phyloP scores from a whole-genome alignment of 1,140 invertebrate genomes.

The Brachionus angularis region DNA sequence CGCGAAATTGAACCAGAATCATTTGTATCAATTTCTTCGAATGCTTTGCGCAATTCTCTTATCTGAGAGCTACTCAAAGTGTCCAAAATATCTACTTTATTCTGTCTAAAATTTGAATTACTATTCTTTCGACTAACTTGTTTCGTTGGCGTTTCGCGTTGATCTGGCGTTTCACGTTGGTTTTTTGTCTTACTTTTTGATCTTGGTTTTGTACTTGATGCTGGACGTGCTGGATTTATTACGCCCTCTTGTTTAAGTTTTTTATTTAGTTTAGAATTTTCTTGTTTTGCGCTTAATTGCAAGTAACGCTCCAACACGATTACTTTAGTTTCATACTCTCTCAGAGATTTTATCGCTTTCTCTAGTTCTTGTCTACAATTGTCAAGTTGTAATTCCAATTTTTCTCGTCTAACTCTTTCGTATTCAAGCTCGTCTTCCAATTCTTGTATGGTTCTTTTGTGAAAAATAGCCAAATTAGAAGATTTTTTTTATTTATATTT shows the following conservation, averaged over 20 bases:
- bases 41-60: slow-evolving; percentile 2
- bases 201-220: no score
- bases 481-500: no score
- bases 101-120: neutral
- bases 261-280: slow-evolving; percentile 3
- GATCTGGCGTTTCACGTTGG: neutral
- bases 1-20: slow-evolving; percentile 4
- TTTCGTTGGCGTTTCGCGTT: neutral
- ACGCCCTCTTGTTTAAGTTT: neutral
- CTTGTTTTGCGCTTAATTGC: slow-evolving; percentile 9
- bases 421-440: slow-evolving; percentile 56
- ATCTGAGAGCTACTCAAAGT: slow-evolving; percentile 8
- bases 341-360: slow-evolving; percentile 8
- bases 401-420: slow-evolving; percentile 55
- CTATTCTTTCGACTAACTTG: neutral
- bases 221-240: no score
- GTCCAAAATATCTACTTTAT: neutral
- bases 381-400: slow-evolving; percentile 56
- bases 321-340: slow-evolving; percentile 38
- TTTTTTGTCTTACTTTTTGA: slow-evolving; percentile 17
- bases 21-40: slow-evolving; percentile 16
- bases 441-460: slow-evolving; percentile 56
- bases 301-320: slow-evolving; percentile 10
- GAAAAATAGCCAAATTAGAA: no score
- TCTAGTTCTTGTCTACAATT: slow-evolving; percentile 49